Evolutionary conservation across 2,113 vertebrate species (phyloP), one percentile per base, ranked within the genome.

Genomic region (Sclerurus mexicanus): DNA sequence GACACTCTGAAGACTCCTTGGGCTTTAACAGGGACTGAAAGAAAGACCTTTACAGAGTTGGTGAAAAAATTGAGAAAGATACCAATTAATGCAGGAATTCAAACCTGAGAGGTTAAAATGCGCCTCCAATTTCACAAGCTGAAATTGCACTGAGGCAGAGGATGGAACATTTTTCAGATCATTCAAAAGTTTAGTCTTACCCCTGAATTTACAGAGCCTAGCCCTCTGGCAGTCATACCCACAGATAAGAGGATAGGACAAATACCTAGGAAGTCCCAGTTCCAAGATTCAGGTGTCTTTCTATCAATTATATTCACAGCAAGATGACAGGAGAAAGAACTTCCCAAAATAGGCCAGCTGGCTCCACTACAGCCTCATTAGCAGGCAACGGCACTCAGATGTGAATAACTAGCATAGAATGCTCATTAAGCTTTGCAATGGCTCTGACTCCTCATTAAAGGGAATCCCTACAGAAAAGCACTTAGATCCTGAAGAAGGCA

Each of bases 301-400:
- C 75, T 80, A 55, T 71, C 55, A 69, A 27, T 80, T 93, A 86
- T 30, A 35, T 42, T 86, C 83, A 76, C 72, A 90, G 80, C 30
- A 79, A 88, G 55, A 71, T 74, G 68, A 81, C 50, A 92, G 60
- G 18, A 88, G 39, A 83, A 94, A 77, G 40, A 96, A 86, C 42
- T 74, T 84, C 47, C 47, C 60, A 37, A 80, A 95, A 92, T 4
- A 93, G 90, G 64, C 88, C 86, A 96, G 80, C 64, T 95, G 92
- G 95, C 93, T 93, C 60, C 55, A 90, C 55, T 59, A 86, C 40
- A 90, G 85, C 59, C 83, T 92, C 90, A 97, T 95, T 89, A 96
- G 80, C 76, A 92, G 80, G 67, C 75, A 95, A 14, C 16, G 47
- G 85, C 83, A 92, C 76, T 96, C 63, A 95, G 50, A 94, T 74